phyloP scores from a whole-genome alignment of 1,140 invertebrate genomes.

The Sinella curviseta region DNA sequence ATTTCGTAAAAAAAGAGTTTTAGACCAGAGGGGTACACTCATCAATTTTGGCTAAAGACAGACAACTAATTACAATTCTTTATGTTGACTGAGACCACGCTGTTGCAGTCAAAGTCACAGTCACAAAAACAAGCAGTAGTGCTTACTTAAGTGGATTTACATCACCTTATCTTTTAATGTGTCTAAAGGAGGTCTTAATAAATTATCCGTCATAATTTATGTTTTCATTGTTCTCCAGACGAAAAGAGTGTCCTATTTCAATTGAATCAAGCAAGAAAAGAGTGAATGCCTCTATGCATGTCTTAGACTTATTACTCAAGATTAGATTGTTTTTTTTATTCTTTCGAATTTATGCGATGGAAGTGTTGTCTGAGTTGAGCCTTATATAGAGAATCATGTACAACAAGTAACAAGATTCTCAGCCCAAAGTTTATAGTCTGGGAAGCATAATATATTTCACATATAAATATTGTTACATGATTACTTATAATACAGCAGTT shows the following conservation, averaged over 20 bases:
- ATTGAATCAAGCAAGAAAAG: not conserved
- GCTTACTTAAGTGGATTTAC: not conserved
- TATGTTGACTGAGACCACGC: not conserved
- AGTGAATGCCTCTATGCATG: constrained; percentile 9
- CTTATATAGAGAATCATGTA: not conserved
- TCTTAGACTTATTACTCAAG: not conserved
- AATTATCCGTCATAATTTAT: constrained; percentile 31
- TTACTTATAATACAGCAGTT: not conserved
- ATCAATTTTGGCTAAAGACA: not conserved
- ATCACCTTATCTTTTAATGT: constrained; percentile 22
- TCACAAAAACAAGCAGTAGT: not conserved
- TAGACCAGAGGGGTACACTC: too few species aligned
- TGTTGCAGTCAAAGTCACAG: too few species aligned
- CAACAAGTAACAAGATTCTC: not conserved
- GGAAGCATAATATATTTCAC: not conserved
- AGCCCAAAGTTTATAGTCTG: not conserved
- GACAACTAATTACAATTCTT: not conserved
- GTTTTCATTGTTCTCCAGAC: constrained; percentile 27
- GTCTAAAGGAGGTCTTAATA: constrained; percentile 25
- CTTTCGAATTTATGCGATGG: too few species aligned
- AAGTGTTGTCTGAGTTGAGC: too few species aligned
- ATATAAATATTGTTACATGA: not conserved
- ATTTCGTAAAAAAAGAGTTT: not conserved
- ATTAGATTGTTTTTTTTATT: not conserved
- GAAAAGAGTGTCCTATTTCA: constrained; percentile 3